Evolutionary conservation across 2,888 invertebrate genomes (phyloP).

Genomic region (Pristionchus fissidentatus): DNA sequence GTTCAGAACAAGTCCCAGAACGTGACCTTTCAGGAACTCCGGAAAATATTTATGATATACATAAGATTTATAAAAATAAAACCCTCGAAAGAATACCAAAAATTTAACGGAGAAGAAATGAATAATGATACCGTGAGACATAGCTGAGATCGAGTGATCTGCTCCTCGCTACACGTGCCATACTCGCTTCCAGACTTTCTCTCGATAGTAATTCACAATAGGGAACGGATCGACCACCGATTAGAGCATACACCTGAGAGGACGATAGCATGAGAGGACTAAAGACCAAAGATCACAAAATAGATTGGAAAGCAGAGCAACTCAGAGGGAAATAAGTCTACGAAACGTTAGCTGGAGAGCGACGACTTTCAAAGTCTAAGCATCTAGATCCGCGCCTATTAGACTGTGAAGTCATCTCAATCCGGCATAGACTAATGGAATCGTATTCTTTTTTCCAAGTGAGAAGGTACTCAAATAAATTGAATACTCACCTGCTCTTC

Average conservation of each 20-base stretch:
- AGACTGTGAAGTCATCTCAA: too few species aligned
- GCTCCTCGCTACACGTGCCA: slow-evolving; percentile 42
- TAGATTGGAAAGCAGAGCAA: background rate
- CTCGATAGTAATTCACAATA: slow-evolving; percentile 36
- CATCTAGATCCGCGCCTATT: too few species aligned
- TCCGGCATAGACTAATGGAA: too few species aligned
- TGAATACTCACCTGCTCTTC: slow-evolving; percentile 40
- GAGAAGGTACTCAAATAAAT: background rate
- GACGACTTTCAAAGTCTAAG: too few species aligned
- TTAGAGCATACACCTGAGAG: slow-evolving; percentile 37
- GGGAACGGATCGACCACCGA: slow-evolving; percentile 11
- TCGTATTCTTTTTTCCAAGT: too few species aligned
- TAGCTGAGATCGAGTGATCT: slow-evolving; percentile 43
- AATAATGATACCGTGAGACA: slow-evolving; percentile 24
- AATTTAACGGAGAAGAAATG: too few species aligned
- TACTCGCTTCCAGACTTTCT: slow-evolving; percentile 47
- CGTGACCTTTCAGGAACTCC: background rate
- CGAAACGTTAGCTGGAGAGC: too few species aligned
- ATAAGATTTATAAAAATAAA: too few species aligned
- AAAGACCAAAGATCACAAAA: background rate
- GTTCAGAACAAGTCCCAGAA: background rate
- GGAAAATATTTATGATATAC: too few species aligned
- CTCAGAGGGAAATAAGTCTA: too few species aligned
- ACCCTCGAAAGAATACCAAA: too few species aligned
- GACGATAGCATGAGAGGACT: background rate